Conservation (phyloP, 2,888 invertebrate genomes). For the Cotesia congregata region DNA sequence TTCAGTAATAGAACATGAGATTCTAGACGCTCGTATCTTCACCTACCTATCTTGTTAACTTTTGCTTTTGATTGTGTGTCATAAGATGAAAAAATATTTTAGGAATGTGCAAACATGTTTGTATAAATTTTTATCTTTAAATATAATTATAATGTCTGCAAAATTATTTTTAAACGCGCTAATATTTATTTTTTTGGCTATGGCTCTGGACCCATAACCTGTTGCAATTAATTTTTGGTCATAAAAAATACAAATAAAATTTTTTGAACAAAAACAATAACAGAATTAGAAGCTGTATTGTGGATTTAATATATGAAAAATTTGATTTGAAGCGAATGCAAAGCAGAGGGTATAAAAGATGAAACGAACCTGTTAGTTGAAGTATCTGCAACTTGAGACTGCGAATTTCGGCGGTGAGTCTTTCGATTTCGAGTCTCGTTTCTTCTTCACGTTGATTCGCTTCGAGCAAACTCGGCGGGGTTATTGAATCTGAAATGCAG, state of each 20-base stretch:
- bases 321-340: too few species aligned
- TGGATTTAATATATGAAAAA: too few species aligned
- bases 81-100: background rate
- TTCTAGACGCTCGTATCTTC: background rate
- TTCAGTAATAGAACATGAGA: slow-evolving; percentile 22
- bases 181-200: too few species aligned
- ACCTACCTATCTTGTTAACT: background rate
- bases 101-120: too few species aligned
- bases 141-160: too few species aligned
- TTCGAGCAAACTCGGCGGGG: slow-evolving; percentile 72
- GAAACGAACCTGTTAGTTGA: slow-evolving; percentile 72
- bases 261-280: too few species aligned
- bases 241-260: background rate
- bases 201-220: too few species aligned
- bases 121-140: too few species aligned
- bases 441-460: slow-evolving; percentile 74
- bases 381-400: slow-evolving; percentile 75
- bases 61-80: background rate
- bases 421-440: slow-evolving; percentile 74
- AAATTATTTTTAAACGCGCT: too few species aligned
- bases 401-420: slow-evolving; percentile 76
- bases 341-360: too few species aligned
- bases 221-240: too few species aligned
- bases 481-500: slow-evolving; percentile 55
- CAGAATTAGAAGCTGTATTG: too few species aligned